phyloP scores from a whole-genome alignment of 2,113 vertebrate genomes.

The Colistium nudipinnis region DNA sequence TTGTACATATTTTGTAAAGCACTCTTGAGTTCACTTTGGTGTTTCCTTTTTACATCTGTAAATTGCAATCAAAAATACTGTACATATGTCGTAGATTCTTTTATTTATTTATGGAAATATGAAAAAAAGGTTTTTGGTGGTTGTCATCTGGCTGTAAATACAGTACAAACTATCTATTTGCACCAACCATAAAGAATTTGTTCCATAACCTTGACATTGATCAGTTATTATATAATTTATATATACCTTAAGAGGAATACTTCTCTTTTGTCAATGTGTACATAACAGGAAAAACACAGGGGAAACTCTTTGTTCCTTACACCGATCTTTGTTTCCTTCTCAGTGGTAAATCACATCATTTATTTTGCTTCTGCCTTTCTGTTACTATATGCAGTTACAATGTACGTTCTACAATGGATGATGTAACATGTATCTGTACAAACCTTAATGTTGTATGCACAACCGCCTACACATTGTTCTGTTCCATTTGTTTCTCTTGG shows the following conservation, averaged over 20 bases:
- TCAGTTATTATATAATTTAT: conserved; percentile 46
- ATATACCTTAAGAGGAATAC: background rate
- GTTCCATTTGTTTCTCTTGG: conserved; percentile 20
- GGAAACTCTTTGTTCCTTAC: conserved; percentile 17
- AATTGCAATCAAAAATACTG: conserved; percentile 61
- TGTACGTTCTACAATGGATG: background rate
- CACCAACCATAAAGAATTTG: background rate
- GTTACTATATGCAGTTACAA: background rate
- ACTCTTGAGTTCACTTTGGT: conserved; percentile 18
- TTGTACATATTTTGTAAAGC: conserved; percentile 71
- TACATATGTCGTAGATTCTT: conserved; percentile 63
- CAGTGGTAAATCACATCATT: conserved; percentile 35
- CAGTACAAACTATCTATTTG: background rate
- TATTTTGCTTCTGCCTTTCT: conserved; percentile 40
- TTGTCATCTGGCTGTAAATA: conserved; percentile 31
- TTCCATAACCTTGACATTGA: conserved; percentile 18
- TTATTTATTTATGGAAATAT: conserved; percentile 77
- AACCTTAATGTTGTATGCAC: conserved; percentile 6
- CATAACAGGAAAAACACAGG: background rate
- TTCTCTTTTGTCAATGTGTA: too few species aligned
- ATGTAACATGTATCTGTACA: background rate
- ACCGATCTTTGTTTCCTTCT: conserved; percentile 16
- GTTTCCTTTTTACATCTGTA: conserved; percentile 57
- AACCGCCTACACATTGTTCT: conserved; percentile 7
- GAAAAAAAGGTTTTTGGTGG: conserved; percentile 26